These are phyloP conservation scores for Chlorospingus semifuscus DNA, from an alignment of 2,797 vertebrate genomes.

Conservation along the genomic window DNA sequence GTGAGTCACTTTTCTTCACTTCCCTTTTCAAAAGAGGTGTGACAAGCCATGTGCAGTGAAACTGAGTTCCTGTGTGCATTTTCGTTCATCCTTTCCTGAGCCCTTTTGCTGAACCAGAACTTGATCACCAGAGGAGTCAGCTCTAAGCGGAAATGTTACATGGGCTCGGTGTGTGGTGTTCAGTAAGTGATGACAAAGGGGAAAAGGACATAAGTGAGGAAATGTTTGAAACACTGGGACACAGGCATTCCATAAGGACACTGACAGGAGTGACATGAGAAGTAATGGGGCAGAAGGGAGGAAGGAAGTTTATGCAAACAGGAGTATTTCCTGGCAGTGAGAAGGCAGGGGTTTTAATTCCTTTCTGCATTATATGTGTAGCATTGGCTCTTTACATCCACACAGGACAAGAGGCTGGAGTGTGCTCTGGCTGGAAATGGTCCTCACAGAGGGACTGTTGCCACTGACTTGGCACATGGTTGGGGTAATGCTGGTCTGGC, in stretches of 20 bases:
- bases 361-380: neutral
- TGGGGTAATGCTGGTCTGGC: neutral
- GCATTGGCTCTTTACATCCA: neutral
- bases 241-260: neutral
- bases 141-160: neutral
- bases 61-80: neutral
- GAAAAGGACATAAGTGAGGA: neutral
- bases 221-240: neutral
- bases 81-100: neutral
- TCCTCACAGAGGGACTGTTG: neutral
- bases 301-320: neutral
- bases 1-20: conserved; percentile 2
- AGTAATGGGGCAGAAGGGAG: neutral
- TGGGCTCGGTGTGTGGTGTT: neutral
- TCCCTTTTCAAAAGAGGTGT: neutral
- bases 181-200: neutral
- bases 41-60: neutral
- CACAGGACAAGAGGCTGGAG: neutral
- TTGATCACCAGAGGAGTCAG: fast-evolving
- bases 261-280: neutral
- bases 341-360: neutral
- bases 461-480: neutral
- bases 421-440: fast-evolving
- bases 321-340: neutral
- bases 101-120: neutral